Evolutionary conservation across 2,888 invertebrate genomes (phyloP), one percentile per base, ranked within the genome.

Genomic region (Morpho deidamia): DNA sequence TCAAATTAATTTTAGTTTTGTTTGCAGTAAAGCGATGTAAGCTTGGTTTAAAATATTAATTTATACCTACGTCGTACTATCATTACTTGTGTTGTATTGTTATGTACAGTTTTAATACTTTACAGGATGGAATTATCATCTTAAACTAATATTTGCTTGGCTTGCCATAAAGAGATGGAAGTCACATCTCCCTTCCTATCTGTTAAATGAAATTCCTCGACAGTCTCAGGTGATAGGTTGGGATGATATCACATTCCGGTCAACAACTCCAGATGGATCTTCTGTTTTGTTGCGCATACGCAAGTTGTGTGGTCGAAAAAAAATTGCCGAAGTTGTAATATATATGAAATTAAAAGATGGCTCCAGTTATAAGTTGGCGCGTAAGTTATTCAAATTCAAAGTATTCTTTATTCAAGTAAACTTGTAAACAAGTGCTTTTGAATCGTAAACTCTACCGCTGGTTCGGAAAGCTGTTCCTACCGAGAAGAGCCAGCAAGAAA

Each of bases 261-360:
- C 92, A 0, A 73, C 85, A 0, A 91, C 92, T 45, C 81, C 91
- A 7, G 87, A 92, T 11, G 93, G 93, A 0, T 89, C 91, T 45
- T 81, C 86, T 0, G 14, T 94, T 0, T 73, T 91, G 7, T 62
- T 93, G 10, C 86, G 85, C 53, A 77, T 94, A 44, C 87, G 89
- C 8, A 88, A 92, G 58, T 73, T 90, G 43, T 76, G 68, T 44
- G 72, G 69, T 1, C 76, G 81, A 33, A 86, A 87, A 53, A 74
- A 91, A 14, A 64, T 88, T 78, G 72, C 78, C 64, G 94, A 94
- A 77, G 75, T 92, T 0, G 87, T 87, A 59, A 68, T 95, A 1
- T 78, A 90, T 53, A 71, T 94, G 11, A 79, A 78, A 55, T 61
- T 89, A 50, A 56, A 73, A 8, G 83, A 88, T 69, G 87, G 86